Evolutionary conservation across 2,888 invertebrate genomes (phyloP).

Genomic region (Fragum fragum): DNA sequence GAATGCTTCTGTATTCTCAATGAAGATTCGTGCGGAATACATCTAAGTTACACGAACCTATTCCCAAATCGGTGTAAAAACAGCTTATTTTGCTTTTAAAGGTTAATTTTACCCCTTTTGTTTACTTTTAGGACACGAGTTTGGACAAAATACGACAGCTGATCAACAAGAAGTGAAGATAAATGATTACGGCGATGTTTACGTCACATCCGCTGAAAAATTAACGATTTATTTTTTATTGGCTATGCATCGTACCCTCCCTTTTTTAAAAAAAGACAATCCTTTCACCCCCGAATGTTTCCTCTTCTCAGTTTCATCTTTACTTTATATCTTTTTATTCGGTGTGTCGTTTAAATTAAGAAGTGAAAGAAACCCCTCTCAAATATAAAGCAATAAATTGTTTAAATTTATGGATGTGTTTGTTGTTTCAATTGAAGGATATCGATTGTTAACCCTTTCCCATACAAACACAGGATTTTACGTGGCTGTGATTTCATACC

Average conservation of each 20-base stretch:
- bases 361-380: neutral
- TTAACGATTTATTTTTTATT: slow-evolving; percentile 6
- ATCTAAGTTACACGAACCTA: too few species aligned
- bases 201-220: neutral
- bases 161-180: slow-evolving; percentile 25
- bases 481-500: too few species aligned
- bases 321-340: neutral
- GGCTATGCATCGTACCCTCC: slow-evolving; percentile 1
- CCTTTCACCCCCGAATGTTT: neutral
- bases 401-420: neutral
- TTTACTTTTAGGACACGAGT: slow-evolving; percentile 18
- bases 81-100: too few species aligned
- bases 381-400: neutral
- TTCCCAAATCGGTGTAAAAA: too few species aligned
- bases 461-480: too few species aligned
- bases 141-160: slow-evolving; percentile 27
- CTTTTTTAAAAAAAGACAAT: neutral
- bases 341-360: neutral
- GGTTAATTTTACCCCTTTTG: too few species aligned
- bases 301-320: neutral
- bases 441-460: too few species aligned
- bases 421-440: neutral
- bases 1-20: too few species aligned
- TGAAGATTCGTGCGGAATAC: too few species aligned
- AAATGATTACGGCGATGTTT: neutral